Evolutionary conservation across 2,888 invertebrate genomes (phyloP), one percentile per base, ranked within the genome.

Genomic region (Nomada ferruginata): DNA sequence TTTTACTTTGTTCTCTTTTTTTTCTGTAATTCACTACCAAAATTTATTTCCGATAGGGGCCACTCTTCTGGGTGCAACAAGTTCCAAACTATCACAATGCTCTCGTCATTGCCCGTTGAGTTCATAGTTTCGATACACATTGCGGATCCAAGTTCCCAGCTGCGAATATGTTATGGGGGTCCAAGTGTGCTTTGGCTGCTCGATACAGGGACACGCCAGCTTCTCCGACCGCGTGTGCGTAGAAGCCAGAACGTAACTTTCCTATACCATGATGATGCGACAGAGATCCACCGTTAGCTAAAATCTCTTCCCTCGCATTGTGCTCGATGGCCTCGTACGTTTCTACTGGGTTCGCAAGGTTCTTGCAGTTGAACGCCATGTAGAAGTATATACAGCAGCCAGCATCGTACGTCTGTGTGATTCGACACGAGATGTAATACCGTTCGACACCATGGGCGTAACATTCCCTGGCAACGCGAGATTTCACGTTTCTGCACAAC

Each of bases 211-310:
- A 95, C 0, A 97, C 95, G 0, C 98, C 98, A 0, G 97, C 95
- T 26, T 96, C 95, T 11, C 99, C 98, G 2, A 99, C 97, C 0
- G 98, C 97, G 73, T 95, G 94, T 7, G 96, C 94, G 93, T 99
- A 97, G 97, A 98, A 99, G 89, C 96, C 96, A 87, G 97, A 97
- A 23, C 99, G 95, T 76, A 97, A 95, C 94, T 99, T 99, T 0
- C 99, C 99, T 18, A 99, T 97, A 0, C 99, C 99, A 93, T 99
- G 99, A 94, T 99, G 99, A 94, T 99, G 99, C 0, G 99, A 99
- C 88, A 99, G 95, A 85, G 98, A 98, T 89, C 98, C 98, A 13
- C 98, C 98, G 87, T 96, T 97, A 0, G 97, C 96, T 65, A 99
- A 94, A 84, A 99, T 98, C 94, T 99, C 99, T 90, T 98, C 97